Evolutionary conservation across 23 tunicate species (phyloP), one percentile per base, ranked within the genome.

Genomic region (Styela plicata): DNA sequence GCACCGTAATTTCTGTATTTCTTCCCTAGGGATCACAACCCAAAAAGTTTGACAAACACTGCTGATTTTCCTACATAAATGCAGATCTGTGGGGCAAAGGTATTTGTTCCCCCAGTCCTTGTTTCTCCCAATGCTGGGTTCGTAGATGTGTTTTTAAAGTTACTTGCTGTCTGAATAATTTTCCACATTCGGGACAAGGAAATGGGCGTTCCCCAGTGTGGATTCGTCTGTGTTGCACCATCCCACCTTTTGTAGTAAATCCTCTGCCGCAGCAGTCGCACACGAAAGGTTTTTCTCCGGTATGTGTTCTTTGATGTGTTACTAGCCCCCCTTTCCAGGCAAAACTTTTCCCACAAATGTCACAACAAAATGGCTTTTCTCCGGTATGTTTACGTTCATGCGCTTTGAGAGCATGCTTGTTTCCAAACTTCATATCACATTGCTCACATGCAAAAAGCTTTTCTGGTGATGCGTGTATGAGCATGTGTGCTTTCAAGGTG

Each of bases 101-200:
- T n/a, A n/a, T n/a, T n/a, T n/a, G n/a, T n/a, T n/a, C n/a, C n/a
- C n/a, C n/a, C n/a, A n/a, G n/a, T n/a, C n/a, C n/a, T 13, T 44
- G 57, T 44, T 44, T 44, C 13, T 44, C 57, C 7, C 13, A 44
- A 44, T 44, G 57, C 13, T 44, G 57, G 13, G 57, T 44, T 7
- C 57, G 57, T 44, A 44, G 13, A 13, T 44, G 57, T 7, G 57
- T 44, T 44, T 44, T 44, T 13, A 44, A 44, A 5, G 57, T 44
- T 7, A 44, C 57, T 44, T 44, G 57, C 13, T 44, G 57, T 44
- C 89, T 57, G 70, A 85, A 90, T 30, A 76, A 70, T 66, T 90
- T 90, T 31, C 96, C 96, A 74, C 96, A 90, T 32, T 85, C 61
- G 62, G 80, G 86, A 74, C 96, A 90, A 1, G 88, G 74, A 34